Base-by-base conservation (phyloP, 23 tunicate species). In the Halocynthia aurantium region DNA sequence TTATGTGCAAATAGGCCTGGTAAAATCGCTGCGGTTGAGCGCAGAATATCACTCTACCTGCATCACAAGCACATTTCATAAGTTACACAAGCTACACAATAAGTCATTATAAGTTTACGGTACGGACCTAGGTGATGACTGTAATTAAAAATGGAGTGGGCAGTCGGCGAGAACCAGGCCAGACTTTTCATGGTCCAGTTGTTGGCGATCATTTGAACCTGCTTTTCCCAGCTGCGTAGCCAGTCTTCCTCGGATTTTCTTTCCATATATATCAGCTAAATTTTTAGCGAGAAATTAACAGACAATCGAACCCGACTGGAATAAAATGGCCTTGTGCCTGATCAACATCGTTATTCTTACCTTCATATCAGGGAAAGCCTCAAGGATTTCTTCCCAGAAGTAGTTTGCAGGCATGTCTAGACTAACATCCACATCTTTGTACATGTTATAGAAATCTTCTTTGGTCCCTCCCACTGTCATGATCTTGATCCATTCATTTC, bases 341-440 rank as follows among this genome's bases (percentile, higher is more conserved):
- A 31, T 31, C 44, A 31, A 1, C 44, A 31, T 31, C 44, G 44
- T 31, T 58, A 58, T 50, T 9, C 54, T 19, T 54, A 74, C 78
- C 31, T 74, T 74, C 22, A 54, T 54, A 54, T 74, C 64, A 12
- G 78, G 78, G 57, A 74, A 74, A 8, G 78, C 78, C 56, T 74
- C 78, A 53, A 74, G 63, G 8, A 74, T 52, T 18, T 74, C 78
- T 74, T 74, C 78, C 78, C 78, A 74, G 40, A 74, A 74, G 12
- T 54, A 6, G 22, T 54, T 64, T 8, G 22, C 62, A 4, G 78
- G 78, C 15, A 74, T 74, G 21, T 74, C 78, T 64, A 74, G 55
- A 21, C 60, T 51, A 0, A 64, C 78, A 74, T 74, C 78, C 22
- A 74, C 78, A 56, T 74, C 63, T 15, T 74, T 74, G 57, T 74